Conservation (phyloP, 2,888 invertebrate genomes). For the Spodoptera picta region DNA sequence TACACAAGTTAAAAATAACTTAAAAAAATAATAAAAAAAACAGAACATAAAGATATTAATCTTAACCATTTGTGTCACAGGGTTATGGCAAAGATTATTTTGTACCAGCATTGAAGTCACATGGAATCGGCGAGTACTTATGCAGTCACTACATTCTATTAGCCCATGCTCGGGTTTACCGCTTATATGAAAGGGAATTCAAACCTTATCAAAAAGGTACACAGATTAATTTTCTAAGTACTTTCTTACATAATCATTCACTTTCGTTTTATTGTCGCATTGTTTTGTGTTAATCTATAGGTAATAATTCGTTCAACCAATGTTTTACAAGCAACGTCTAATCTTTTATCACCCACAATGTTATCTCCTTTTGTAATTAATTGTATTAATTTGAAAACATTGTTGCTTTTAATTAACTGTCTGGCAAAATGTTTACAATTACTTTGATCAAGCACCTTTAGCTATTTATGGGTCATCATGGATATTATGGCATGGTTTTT, state of each 20-base stretch:
- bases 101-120: slow-evolving; percentile 83
- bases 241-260: not conserved
- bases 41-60: not conserved
- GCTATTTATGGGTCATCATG: not conserved
- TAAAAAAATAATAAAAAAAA: too few species aligned
- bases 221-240: not conserved
- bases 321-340: slow-evolving; percentile 9
- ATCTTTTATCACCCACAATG: slow-evolving; percentile 21
- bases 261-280: slow-evolving; percentile 15
- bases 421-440: slow-evolving; percentile 9
- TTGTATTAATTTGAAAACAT: slow-evolving; percentile 18
- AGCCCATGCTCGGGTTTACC: slow-evolving; percentile 90
- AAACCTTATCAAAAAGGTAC: slow-evolving; percentile 85
- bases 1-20: too few species aligned
- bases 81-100: slow-evolving; percentile 87
- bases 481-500: not conserved
- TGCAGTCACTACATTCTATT: slow-evolving; percentile 90
- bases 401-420: slow-evolving; percentile 37
- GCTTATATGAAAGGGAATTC: slow-evolving; percentile 89
- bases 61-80: slow-evolving; percentile 46
- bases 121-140: slow-evolving; percentile 89
- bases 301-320: slow-evolving; percentile 9
- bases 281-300: slow-evolving; percentile 1
- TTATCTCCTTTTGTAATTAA: slow-evolving; percentile 24
- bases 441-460: slow-evolving; percentile 15